phyloP scores from a whole-genome alignment of 1,140 invertebrate genomes.

The Phymastichus coffea region DNA sequence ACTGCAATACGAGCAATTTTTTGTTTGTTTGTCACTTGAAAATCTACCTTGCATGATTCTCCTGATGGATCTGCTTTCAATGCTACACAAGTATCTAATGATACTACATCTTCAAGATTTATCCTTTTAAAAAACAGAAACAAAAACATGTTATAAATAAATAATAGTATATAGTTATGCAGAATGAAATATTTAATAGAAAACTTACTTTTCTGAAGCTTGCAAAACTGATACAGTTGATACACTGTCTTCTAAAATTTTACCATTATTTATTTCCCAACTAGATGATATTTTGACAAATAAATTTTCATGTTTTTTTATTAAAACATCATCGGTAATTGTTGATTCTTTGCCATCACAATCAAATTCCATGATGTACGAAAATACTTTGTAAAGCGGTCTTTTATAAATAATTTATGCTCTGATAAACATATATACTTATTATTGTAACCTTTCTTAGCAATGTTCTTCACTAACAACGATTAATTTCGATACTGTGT shows the following conservation, averaged over 20 bases:
- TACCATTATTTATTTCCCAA: conserved; percentile 40
- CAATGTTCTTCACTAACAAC: too few species aligned
- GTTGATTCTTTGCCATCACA: not conserved
- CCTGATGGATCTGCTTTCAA: conserved; percentile 35
- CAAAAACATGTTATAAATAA: not conserved
- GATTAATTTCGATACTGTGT: too few species aligned
- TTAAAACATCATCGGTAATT: not conserved
- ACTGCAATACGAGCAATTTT: conserved; percentile 46
- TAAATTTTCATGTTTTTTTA: not conserved
- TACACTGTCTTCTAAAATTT: conserved; percentile 37
- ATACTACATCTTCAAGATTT: conserved; percentile 44
- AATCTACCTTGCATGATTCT: conserved; percentile 45
- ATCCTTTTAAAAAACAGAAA: conserved; percentile 31
- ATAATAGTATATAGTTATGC: not conserved
- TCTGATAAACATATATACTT: too few species aligned
- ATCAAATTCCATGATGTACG: conserved; percentile 15
- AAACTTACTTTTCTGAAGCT: conserved; percentile 34
- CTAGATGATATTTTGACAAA: conserved; percentile 33
- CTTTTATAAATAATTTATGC: too few species aligned
- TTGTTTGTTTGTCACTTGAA: conserved; percentile 44
- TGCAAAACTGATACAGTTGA: conserved; percentile 27
- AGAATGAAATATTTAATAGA: not conserved
- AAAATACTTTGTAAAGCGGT: too few species aligned
- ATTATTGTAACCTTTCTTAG: too few species aligned
- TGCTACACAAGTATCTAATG: conserved; percentile 43